Conservation (phyloP, 2,888 invertebrate genomes). For the Eupeodes luniger region DNA sequence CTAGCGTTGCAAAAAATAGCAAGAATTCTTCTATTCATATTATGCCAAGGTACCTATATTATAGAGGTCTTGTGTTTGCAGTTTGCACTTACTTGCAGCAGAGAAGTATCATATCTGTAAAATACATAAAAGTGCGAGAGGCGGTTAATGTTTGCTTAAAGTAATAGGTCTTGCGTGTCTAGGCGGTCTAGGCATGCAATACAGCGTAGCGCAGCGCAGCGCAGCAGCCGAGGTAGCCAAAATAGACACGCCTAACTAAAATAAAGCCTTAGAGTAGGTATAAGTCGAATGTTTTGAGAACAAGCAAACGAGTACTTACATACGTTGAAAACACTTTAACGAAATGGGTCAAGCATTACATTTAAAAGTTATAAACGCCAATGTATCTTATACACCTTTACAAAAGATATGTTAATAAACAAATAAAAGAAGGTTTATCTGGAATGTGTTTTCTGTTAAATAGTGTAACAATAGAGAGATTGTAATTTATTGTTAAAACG, state of each 20-base stretch:
- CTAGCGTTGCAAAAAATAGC: background rate
- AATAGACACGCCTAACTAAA: conserved; percentile 56
- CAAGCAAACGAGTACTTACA: conserved; percentile 14
- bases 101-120: background rate
- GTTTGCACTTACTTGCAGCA: conserved; percentile 49
- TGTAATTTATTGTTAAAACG: conserved; percentile 16
- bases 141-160: conserved; percentile 63
- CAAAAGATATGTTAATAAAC: too few species aligned
- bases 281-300: conserved; percentile 32
- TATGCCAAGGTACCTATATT: background rate
- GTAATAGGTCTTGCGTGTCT: conserved; percentile 59
- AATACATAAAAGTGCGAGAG: conserved; percentile 36
- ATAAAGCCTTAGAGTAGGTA: conserved; percentile 15
- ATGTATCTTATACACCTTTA: background rate
- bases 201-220: background rate
- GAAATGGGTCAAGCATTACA: conserved; percentile 68
- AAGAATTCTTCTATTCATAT: conserved; percentile 19
- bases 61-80: conserved; percentile 49
- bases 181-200: conserved; percentile 47
- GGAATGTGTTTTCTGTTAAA: conserved; percentile 12
- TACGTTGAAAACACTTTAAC: conserved; percentile 41
- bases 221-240: conserved; percentile 22
- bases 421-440: conserved; percentile 12
- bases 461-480: conserved; percentile 2
- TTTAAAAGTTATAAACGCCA: conserved; percentile 37